Conservation (phyloP, 2,888 invertebrate genomes). For the Megaustenia siamemsis region DNA sequence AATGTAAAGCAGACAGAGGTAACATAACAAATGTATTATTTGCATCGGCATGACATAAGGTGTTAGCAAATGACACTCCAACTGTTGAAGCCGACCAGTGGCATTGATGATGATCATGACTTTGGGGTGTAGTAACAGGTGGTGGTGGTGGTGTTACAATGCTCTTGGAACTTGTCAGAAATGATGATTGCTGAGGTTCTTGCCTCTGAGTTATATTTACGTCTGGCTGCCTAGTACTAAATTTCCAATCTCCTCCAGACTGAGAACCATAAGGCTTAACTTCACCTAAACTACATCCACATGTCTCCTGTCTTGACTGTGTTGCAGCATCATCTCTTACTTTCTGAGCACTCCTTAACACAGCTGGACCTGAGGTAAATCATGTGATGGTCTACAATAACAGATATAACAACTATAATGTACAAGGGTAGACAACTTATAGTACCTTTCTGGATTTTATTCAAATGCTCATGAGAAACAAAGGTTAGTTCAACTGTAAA, state of each 20-base stretch:
- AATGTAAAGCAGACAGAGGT: conserved; percentile 36
- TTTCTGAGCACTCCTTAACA: background rate
- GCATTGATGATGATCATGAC: background rate
- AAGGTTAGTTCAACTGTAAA: no score
- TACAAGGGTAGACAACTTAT: no score
- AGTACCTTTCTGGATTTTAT: no score
- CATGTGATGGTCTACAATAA: background rate
- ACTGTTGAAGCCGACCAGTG: background rate
- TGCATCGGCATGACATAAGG: background rate
- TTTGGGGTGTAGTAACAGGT: background rate
- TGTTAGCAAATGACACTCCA: background rate
- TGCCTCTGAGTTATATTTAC: background rate
- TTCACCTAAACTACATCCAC: background rate
- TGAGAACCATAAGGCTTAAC: background rate
- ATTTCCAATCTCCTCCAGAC: background rate
- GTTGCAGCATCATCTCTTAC: background rate
- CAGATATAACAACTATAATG: no score
- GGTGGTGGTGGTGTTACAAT: background rate
- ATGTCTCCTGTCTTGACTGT: background rate
- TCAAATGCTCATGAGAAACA: no score
- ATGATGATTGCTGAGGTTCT: background rate
- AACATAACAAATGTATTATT: conserved; percentile 34
- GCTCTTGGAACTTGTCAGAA: background rate
- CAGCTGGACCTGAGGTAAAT: conserved; percentile 32
- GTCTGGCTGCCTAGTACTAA: background rate